Conservation (phyloP, 2,113 vertebrate genomes). For the Ploceus nigricollis region DNA sequence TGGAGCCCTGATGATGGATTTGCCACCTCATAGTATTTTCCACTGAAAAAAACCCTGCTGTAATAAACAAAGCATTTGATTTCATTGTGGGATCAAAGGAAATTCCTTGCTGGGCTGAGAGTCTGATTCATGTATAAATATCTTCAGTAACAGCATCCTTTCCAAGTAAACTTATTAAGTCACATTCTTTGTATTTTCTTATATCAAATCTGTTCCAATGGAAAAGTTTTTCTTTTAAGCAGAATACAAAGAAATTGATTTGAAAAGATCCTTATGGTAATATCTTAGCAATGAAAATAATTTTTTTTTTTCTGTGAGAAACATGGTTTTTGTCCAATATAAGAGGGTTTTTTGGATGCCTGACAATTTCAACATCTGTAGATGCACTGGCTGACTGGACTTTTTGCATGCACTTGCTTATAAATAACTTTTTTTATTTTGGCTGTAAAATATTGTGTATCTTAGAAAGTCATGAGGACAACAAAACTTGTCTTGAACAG, state of each 20-base stretch:
- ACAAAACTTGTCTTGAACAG: neutral
- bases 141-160: neutral
- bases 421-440: neutral
- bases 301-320: neutral
- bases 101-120: neutral
- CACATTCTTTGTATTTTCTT: neutral
- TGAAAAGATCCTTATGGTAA: slow-evolving; percentile 11
- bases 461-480: neutral
- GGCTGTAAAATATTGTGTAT: neutral
- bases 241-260: neutral
- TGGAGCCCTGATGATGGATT: neutral
- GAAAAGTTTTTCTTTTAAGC: neutral
- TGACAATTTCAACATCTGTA: slow-evolving; percentile 38
- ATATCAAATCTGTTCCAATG: neutral
- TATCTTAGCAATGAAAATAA: neutral
- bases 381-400: neutral
- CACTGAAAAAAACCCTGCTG: neutral
- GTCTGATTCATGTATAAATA: neutral
- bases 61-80: neutral
- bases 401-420: slow-evolving; percentile 12
- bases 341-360: neutral
- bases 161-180: neutral
- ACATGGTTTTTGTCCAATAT: neutral
- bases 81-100: neutral
- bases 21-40: neutral